Conservation (phyloP, 2,113 vertebrate genomes). For the Meriones unguiculatus region DNA sequence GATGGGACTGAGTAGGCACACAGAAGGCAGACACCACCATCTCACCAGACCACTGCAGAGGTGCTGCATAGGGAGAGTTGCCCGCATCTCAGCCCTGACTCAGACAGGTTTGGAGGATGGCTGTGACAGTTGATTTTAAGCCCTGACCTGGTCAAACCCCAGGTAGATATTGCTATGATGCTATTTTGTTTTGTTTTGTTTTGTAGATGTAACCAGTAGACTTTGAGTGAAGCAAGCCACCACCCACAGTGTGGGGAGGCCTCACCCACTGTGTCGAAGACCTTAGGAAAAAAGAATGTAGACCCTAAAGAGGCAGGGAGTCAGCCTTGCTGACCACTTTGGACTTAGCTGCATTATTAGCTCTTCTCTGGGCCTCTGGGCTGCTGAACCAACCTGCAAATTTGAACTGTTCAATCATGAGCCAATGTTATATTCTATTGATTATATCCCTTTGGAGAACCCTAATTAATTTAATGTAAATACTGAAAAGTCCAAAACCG, state of each 20-base stretch:
- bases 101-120: not conserved
- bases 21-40: not conserved
- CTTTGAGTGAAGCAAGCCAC: not conserved
- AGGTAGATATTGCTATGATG: not conserved
- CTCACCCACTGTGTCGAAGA: not conserved
- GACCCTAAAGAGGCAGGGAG: not conserved
- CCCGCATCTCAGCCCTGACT: not conserved
- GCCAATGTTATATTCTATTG: not conserved
- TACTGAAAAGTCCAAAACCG: not conserved
- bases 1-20: not conserved
- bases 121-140: not conserved
- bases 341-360: not conserved
- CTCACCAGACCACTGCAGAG: not conserved
- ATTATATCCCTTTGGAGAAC: conserved; percentile 45
- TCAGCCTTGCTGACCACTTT: not conserved
- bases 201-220: not conserved
- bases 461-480: not conserved
- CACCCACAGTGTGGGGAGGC: not conserved
- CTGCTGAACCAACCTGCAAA: not conserved
- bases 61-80: not conserved
- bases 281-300: not conserved
- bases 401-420: not conserved
- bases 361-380: not conserved
- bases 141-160: not conserved
- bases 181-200: not conserved